These are phyloP conservation scores for Polydrusus cervinus DNA, from an alignment of 2,888 invertebrate genomes.

Conservation along the genomic window DNA sequence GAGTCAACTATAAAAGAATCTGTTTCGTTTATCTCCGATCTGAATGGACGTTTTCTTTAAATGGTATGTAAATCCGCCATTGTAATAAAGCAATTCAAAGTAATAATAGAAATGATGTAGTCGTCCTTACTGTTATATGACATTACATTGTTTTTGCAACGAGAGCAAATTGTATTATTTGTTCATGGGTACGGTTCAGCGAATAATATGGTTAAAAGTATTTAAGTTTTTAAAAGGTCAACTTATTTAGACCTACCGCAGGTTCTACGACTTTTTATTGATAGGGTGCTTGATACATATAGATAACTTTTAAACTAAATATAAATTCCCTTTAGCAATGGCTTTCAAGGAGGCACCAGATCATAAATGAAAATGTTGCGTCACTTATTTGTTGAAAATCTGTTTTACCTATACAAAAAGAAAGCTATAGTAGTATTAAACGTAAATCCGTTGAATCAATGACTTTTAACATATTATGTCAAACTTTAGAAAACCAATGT, in stretches of 20 bases:
- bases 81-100: slow-evolving; percentile 37
- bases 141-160: slow-evolving; percentile 43
- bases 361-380: no score
- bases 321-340: no score
- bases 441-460: no score
- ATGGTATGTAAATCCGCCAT: slow-evolving; percentile 40
- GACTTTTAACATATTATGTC: no score
- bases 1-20: slow-evolving; percentile 36
- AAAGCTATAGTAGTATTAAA: no score
- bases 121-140: slow-evolving; percentile 22
- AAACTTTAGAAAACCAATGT: no score
- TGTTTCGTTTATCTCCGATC: slow-evolving; percentile 26
- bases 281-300: background rate
- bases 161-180: slow-evolving; percentile 40
- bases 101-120: slow-evolving; percentile 36
- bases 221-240: slow-evolving; percentile 18
- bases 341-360: no score
- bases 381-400: no score
- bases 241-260: slow-evolving; percentile 9
- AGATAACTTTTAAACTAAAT: no score
- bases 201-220: slow-evolving; percentile 1
- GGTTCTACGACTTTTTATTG: background rate
- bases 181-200: background rate
- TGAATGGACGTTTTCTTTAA: slow-evolving; percentile 41
- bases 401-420: no score